Base-by-base conservation (phyloP, 1,140 invertebrate species). In the Eciton burchellii region DNA sequence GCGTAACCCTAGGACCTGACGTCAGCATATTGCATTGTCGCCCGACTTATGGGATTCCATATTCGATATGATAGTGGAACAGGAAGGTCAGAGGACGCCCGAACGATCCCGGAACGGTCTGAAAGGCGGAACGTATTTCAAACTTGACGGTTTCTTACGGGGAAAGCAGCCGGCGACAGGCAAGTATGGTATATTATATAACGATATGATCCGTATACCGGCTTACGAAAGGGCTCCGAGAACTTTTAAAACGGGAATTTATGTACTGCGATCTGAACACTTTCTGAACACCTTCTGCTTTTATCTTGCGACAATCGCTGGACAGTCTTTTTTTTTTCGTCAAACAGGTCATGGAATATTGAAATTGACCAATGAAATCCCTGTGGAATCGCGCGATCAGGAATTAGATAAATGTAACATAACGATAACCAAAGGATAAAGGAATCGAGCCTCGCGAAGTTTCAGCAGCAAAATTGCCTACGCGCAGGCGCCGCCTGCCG, bases 21-120 rank as follows among this genome's bases (percentile, higher is more conserved):
- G 90, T 92, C 91, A 88, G 91, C 90, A 88, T 89, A 92, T 92
- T 91, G 86, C 87, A 89, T 91, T 92, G 91, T 90, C 89, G 85
- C 47, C 59, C 81, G 87, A 91, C 91, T 89, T 91, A 89, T 88
- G 84, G 84, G 85, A 90, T 90, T 88, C 89, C 86, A 91, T 91
- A 92, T 92, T 92, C 86, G 90, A 91, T 91, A 91, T 91, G 87
- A 83, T 83, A 77, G 57, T 29, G 68, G 35, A 81, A 70, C 26
- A 6, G 83, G 68, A 71, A 73, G 81, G 49, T 35, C 47, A 57
- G 56, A 81, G 77, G 65, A 72, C 73, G 41, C 16, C 16, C 52
- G 62, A 47, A 77, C 45, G 73, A 68, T 77, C 35, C 24, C 29
- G 35, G 29, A 54, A 76, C 59, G 47, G 45, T 41, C 21, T n/a